Conservation (phyloP, 64 coral and sea anemone genomes). For the Pachyseris speciosa region DNA sequence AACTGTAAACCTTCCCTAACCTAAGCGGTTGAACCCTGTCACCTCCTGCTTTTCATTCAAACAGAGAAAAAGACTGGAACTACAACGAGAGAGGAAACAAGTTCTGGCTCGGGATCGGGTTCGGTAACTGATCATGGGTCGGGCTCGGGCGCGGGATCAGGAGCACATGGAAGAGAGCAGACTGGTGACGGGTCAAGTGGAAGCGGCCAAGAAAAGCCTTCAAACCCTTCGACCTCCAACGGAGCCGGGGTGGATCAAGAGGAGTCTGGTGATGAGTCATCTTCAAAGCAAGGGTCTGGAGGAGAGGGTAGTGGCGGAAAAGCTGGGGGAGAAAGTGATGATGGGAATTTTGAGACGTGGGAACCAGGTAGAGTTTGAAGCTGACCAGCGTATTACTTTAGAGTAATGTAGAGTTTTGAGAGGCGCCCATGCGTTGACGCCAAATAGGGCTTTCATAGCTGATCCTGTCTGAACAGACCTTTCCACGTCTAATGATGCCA, state of each 20-base stretch:
- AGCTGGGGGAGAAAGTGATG: conserved; percentile 12
- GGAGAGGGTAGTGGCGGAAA: neutral
- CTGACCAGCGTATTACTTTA: no score
- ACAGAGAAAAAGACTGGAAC: neutral
- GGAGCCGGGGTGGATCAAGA: conserved; percentile 27
- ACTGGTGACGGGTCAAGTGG: conserved; percentile 49
- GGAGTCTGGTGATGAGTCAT: conserved; percentile 41
- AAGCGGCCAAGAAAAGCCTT: neutral
- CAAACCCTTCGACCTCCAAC: neutral
- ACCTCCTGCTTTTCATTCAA: neutral
- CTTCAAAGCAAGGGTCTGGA: neutral
- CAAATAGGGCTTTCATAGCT: no score
- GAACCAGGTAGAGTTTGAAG: neutral
- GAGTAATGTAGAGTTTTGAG: no score
- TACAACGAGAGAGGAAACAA: neutral
- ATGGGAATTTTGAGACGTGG: neutral
- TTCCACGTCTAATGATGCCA: no score
- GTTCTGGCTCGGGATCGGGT: conserved; percentile 35
- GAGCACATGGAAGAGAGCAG: conserved; percentile 62
- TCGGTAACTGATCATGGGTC: conserved; percentile 4
- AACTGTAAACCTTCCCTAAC: no score
- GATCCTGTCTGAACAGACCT: no score
- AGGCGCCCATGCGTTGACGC: no score
- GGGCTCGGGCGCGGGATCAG: conserved; percentile 29
- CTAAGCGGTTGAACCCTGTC: neutral